phyloP scores from a whole-genome alignment of 2,888 invertebrate genomes.

The Punctoribates punctum region DNA sequence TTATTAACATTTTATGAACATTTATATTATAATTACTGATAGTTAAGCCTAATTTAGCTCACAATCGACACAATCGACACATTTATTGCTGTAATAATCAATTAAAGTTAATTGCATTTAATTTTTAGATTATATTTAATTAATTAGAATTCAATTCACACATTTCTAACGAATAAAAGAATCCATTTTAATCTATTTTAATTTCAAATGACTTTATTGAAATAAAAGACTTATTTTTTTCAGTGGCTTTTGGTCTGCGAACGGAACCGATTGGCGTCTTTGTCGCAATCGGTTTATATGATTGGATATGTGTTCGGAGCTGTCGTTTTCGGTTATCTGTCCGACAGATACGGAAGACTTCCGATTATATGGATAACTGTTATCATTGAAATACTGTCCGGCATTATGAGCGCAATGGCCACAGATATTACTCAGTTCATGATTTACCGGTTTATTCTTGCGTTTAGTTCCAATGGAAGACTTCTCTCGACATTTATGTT shows the following conservation, averaged over 20 bases:
- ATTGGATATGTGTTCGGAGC: slow-evolving; percentile 44
- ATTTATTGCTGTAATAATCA: too few relatives aligned
- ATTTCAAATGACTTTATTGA: not conserved
- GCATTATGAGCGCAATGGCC: not conserved
- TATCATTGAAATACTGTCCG: slow-evolving; percentile 25
- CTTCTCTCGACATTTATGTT: slow-evolving; percentile 18
- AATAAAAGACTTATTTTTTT: not conserved
- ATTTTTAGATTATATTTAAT: too few relatives aligned
- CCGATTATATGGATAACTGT: slow-evolving; percentile 1
- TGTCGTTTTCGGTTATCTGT: slow-evolving; percentile 45
- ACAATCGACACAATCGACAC: too few relatives aligned
- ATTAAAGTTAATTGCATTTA: too few relatives aligned
- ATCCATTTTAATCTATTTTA: not conserved
- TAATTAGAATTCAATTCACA: too few relatives aligned
- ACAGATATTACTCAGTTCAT: slow-evolving; percentile 56
- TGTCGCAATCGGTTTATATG: slow-evolving; percentile 47
- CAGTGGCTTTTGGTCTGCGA: slow-evolving; percentile 48
- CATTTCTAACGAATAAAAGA: too few relatives aligned
- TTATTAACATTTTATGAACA: too few relatives aligned
- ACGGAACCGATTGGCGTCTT: slow-evolving; percentile 44
- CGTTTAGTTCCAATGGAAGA: slow-evolving; percentile 56
- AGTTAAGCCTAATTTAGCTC: too few relatives aligned
- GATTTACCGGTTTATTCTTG: slow-evolving; percentile 64
- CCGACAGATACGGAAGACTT: slow-evolving; percentile 45
- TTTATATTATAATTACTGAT: too few relatives aligned